These are phyloP conservation scores for Caenorhabditis sp. DNA, from an alignment of 2,888 invertebrate species.

Conservation along the genomic window DNA sequence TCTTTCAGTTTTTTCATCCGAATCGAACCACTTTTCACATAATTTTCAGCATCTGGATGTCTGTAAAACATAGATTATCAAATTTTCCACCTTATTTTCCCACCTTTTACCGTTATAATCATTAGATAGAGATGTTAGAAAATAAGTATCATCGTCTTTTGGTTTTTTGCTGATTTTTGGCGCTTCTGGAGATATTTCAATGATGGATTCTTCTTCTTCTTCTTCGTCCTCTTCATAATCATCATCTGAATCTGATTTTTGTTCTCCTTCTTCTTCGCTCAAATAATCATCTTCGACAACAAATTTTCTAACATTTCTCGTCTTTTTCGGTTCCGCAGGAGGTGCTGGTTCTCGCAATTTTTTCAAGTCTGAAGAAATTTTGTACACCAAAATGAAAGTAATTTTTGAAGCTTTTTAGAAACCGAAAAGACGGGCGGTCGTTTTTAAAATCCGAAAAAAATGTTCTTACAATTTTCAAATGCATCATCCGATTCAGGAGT, in stretches of 20 bases:
- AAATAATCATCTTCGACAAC: slow-evolving; percentile 23
- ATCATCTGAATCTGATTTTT: slow-evolving; percentile 1
- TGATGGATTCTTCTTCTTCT: slow-evolving; percentile 7
- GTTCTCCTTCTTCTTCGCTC: slow-evolving; percentile 10
- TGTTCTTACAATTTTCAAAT: not conserved
- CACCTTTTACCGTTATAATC: slow-evolving; percentile 29
- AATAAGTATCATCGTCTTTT: slow-evolving; percentile 39
- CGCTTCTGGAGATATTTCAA: slow-evolving; percentile 14
- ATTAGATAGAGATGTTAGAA: slow-evolving; percentile 37
- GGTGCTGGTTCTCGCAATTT: slow-evolving; percentile 3
- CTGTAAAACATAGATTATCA: slow-evolving; percentile 12
- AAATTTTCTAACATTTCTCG: slow-evolving; percentile 10
- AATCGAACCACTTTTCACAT: slow-evolving; percentile 20
- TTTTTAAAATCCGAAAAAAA: not conserved
- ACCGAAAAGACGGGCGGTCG: too few species aligned
- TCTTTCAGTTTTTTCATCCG: slow-evolving; percentile 23
- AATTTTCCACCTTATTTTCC: not conserved
- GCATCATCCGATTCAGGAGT: slow-evolving; percentile 3
- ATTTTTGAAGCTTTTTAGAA: too few species aligned
- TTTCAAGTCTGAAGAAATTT: slow-evolving; percentile 6
- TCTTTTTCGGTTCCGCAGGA: slow-evolving; percentile 8
- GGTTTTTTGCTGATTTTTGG: slow-evolving; percentile 3
- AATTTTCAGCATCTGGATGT: slow-evolving; percentile 19
- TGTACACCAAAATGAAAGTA: not conserved
- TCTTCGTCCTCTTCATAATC: not conserved